Evolutionary conservation across 2,888 invertebrate genomes (phyloP).

Genomic region (Plagiodera versicolora): DNA sequence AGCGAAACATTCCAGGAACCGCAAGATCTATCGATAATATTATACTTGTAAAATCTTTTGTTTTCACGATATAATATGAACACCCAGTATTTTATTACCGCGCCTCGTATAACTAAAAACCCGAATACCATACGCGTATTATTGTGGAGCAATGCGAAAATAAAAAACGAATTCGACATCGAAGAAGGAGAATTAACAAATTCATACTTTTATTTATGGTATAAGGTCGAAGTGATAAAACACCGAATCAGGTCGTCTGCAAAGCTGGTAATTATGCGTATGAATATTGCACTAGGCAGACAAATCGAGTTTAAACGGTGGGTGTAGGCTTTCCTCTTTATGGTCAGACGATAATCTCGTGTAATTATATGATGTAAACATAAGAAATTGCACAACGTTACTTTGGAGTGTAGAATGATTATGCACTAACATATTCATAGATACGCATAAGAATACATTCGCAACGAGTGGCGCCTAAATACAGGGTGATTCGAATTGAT

Average conservation of each 20-base stretch:
- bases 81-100: no score
- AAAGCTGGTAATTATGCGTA: neutral
- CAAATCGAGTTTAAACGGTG: neutral
- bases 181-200: neutral
- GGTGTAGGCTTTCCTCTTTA: neutral
- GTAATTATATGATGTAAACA: slow-evolving; percentile 1
- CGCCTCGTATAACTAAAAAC: no score
- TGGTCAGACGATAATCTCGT: neutral
- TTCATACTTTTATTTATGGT: neutral
- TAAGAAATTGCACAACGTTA: neutral
- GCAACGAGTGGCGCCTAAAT: neutral
- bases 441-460: neutral
- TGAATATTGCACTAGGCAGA: neutral
- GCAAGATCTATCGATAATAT: no score
- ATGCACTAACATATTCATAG: neutral
- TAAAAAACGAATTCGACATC: neutral
- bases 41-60: no score
- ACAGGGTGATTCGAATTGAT: no score
- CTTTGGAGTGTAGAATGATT: neutral
- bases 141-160: no score
- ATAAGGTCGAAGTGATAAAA: neutral
- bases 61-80: no score
- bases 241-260: neutral
- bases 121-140: no score
- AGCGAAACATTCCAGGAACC: no score